phyloP scores from a whole-genome alignment of 2,888 invertebrate genomes.

The Ophraella communa region DNA sequence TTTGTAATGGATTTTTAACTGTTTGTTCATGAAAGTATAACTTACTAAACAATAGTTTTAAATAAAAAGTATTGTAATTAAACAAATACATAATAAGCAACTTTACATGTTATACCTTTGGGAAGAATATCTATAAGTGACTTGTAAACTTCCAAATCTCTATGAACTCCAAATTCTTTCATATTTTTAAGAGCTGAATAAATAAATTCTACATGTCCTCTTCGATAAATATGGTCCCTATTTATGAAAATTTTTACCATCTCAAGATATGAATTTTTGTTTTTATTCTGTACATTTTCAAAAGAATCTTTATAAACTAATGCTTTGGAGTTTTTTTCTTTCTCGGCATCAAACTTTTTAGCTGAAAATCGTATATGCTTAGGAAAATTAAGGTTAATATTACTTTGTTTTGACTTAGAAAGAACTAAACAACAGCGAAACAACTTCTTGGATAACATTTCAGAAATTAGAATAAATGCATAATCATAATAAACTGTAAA shows the following conservation, averaged over 20 bases:
- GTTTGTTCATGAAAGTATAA: no score
- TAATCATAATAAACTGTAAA: neutral
- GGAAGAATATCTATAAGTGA: conserved; percentile 84
- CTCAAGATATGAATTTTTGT: conserved; percentile 73
- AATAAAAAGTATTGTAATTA: no score
- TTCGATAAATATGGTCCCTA: conserved; percentile 68
- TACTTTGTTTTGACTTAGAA: conserved; percentile 2
- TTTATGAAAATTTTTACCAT: conserved; percentile 77
- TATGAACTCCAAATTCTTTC: conserved; percentile 87
- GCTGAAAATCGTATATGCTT: conserved; percentile 26
- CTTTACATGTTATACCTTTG: conserved; percentile 62
- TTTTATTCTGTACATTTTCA: conserved; percentile 63
- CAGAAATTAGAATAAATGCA: neutral
- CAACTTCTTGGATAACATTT: conserved; percentile 21
- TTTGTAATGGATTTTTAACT: no score
- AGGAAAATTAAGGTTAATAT: conserved; percentile 13
- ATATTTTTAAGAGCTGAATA: conserved; percentile 86
- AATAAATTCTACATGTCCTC: conserved; percentile 95
- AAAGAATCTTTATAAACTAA: conserved; percentile 62
- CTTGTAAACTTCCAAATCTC: conserved; percentile 87
- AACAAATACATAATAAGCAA: neutral
- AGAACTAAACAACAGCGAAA: conserved; percentile 7
- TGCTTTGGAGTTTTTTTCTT: conserved; percentile 48
- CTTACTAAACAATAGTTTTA: no score
- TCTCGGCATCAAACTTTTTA: conserved; percentile 25